Conservation (phyloP, 2,113 vertebrate species). For the Charadrius vociferus region DNA sequence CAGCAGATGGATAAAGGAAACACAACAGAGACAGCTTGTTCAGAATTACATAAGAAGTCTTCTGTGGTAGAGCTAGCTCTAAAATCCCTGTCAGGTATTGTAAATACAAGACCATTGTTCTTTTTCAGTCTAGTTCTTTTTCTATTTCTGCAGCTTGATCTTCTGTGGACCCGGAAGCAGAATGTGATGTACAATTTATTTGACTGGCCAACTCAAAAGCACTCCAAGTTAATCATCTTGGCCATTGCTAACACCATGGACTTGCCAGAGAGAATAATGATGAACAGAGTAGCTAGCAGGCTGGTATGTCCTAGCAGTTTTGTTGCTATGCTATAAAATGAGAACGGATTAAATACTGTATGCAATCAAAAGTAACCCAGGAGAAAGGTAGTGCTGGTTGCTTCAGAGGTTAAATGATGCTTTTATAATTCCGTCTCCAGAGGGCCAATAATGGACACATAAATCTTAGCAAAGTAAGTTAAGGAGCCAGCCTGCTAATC, state of each 20-base stretch:
- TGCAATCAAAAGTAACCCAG: not conserved
- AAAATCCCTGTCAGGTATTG: not conserved
- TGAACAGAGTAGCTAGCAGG: conserved; percentile 92
- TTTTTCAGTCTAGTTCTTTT: not conserved
- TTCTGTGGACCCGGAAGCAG: conserved; percentile 96
- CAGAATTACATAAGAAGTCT: not conserved
- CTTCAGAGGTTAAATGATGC: not conserved
- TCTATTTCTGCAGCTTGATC: conserved; percentile 82
- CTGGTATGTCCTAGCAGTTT: conserved; percentile 78
- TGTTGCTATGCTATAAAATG: not conserved
- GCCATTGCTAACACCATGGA: conserved; percentile 99
- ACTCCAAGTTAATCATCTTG: conserved; percentile 89
- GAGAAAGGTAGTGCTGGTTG: not conserved
- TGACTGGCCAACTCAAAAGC: conserved; percentile 91
- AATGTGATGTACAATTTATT: conserved; percentile 96
- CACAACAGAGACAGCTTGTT: not conserved
- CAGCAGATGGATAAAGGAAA: not conserved
- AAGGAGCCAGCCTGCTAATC: not conserved
- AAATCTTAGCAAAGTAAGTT: not conserved
- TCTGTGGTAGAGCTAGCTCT: not conserved
- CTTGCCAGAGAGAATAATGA: conserved; percentile 96
- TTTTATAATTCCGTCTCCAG: not conserved
- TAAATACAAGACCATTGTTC: not conserved
- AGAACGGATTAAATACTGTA: not conserved
- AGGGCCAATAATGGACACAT: not conserved